A percentile compares a stretch with the other conserved stretches of the same genome.
Conservation (phyloP, 1,140 invertebrate genomes). For the Palaemon carinicauda region DNA sequence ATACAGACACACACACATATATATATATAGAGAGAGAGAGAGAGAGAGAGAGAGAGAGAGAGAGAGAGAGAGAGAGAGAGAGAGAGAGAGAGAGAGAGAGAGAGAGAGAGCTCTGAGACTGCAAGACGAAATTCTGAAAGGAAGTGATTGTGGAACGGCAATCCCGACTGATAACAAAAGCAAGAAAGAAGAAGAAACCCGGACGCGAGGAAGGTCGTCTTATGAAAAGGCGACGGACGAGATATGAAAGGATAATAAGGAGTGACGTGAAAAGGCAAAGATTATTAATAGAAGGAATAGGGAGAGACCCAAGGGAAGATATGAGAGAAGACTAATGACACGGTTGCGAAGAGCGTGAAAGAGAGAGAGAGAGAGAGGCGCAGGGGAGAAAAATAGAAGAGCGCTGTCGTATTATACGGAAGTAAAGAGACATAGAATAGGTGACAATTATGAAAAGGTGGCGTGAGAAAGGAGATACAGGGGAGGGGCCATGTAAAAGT, state of each 20-base stretch:
- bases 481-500: background rate
- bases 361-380: background rate
- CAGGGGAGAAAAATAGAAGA: background rate
- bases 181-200: background rate
- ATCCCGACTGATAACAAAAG: background rate
- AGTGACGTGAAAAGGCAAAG: background rate
- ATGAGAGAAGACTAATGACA: background rate
- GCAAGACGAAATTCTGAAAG: background rate
- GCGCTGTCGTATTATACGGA: background rate
- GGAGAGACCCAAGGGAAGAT: background rate
- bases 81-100: background rate
- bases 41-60: background rate
- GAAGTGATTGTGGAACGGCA: background rate
- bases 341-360: background rate
- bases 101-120: no score
- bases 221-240: no score
- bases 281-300: background rate
- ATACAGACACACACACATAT: background rate
- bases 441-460: background rate
- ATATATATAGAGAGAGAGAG: background rate
- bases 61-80: background rate
- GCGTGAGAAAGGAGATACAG: background rate
- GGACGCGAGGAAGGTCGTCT: no score
- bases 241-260: background rate
- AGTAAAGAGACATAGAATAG: background rate